These are phyloP conservation scores for Peromyscus leucopus DNA, from an alignment of 2,113 vertebrate species.

Conservation along the genomic window DNA sequence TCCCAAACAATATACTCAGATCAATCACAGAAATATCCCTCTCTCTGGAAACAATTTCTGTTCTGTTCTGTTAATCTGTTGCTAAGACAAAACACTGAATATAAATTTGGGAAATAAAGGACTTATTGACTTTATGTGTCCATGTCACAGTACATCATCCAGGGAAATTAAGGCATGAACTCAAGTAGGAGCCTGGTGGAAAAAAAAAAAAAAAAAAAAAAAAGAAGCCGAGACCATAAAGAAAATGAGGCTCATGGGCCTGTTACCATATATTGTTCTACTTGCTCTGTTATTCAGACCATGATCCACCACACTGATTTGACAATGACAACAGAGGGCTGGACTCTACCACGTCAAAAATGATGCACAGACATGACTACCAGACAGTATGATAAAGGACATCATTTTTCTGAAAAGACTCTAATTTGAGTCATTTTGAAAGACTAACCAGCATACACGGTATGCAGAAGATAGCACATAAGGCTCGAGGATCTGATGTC, in stretches of 20 bases:
- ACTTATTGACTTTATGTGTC: background rate
- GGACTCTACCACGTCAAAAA: background rate
- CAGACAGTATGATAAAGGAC: background rate
- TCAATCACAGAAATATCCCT: background rate
- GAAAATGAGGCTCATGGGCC: background rate
- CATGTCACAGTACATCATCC: background rate
- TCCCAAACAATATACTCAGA: background rate
- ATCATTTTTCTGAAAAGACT: background rate
- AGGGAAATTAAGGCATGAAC: background rate
- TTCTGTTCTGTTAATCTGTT: background rate
- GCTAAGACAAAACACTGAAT: background rate
- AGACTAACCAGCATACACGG: background rate
- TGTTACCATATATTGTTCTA: background rate
- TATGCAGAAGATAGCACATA: too few relatives aligned
- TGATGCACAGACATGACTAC: too few relatives aligned
- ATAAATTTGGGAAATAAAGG: background rate
- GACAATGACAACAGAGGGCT: background rate
- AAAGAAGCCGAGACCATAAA: background rate
- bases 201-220: background rate
- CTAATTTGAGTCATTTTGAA: background rate
- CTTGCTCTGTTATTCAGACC: background rate
- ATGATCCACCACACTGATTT: background rate
- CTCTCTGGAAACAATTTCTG: background rate
- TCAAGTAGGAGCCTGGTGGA: background rate
- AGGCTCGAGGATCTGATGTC: background rate